phyloP scores from a whole-genome alignment of 1,140 invertebrate genomes.

The Apis mellifera region DNA sequence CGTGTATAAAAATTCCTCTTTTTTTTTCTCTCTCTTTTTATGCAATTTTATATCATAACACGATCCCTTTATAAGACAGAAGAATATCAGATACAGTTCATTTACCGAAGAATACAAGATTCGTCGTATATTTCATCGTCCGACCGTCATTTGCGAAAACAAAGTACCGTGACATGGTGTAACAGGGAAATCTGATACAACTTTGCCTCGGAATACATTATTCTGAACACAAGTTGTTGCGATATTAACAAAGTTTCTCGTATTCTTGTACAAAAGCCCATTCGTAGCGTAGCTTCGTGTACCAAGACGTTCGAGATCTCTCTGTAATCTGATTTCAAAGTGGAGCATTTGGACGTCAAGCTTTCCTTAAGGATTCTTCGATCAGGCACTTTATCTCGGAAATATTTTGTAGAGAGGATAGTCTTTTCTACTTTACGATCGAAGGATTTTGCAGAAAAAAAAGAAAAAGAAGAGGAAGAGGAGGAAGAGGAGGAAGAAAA shows the following conservation, averaged over 20 bases:
- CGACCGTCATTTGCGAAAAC: neutral
- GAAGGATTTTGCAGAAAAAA: neutral
- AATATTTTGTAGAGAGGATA: neutral
- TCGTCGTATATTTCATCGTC: neutral
- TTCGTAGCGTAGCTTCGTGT: neutral
- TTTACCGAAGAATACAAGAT: neutral
- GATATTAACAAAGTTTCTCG: neutral
- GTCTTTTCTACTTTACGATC: neutral
- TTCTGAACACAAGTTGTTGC: neutral
- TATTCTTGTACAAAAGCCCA: neutral
- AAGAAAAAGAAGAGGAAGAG: neutral
- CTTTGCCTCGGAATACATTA: neutral
- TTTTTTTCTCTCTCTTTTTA: too few species aligned
- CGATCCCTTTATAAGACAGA: neutral
- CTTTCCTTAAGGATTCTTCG: neutral
- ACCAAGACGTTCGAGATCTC: neutral
- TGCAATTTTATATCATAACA: too few species aligned
- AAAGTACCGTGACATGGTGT: neutral
- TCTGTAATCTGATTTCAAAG: conserved; percentile 4
- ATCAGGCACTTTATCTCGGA: neutral
- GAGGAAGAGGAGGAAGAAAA: neutral
- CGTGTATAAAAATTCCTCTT: too few species aligned
- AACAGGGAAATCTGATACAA: neutral
- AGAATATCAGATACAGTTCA: neutral
- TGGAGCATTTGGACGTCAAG: neutral